Percentiles rank a stretch among this genome's conserved stretches.
These are phyloP conservation scores for Gymnosoma rotundatum DNA, from an alignment of 2,888 invertebrate genomes.

Conservation along the genomic window DNA sequence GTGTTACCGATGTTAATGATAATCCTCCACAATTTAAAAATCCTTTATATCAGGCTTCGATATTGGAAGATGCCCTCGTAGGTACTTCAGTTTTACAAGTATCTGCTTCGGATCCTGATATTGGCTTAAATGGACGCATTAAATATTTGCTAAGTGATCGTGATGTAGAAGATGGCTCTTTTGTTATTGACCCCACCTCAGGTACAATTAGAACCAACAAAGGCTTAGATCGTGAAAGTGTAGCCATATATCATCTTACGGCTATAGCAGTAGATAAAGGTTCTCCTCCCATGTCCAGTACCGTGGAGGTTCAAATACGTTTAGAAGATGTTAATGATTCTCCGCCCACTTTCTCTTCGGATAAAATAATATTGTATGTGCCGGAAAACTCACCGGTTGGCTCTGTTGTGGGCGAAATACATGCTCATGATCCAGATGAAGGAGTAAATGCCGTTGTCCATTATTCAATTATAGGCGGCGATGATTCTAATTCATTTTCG, in stretches of 20 bases:
- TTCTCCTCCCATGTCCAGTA: constrained; percentile 88
- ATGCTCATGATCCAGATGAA: constrained; percentile 95
- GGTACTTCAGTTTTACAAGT: constrained; percentile 90
- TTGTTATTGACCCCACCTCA: constrained; percentile 95
- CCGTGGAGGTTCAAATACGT: constrained; percentile 89
- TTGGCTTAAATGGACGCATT: constrained; percentile 93
- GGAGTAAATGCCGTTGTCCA: constrained; percentile 95
- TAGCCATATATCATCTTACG: constrained; percentile 91
- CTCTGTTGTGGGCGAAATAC: constrained; percentile 94
- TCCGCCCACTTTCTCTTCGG: constrained; percentile 93
- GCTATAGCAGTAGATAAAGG: constrained; percentile 96
- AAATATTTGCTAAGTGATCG: constrained; percentile 89
- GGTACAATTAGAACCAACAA: constrained; percentile 96
- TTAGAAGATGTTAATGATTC: constrained; percentile 95
- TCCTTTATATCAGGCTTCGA: constrained; percentile 90
- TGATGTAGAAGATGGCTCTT: constrained; percentile 92
- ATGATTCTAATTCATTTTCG: constrained; percentile 93
- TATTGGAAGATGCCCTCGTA: constrained; percentile 93
- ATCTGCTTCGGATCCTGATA: constrained; percentile 92
- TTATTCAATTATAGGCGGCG: constrained; percentile 96
- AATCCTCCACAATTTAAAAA: constrained; percentile 94
- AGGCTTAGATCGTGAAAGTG: constrained; percentile 94
- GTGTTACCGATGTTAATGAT: constrained; percentile 97
- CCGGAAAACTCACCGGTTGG: constrained; percentile 98
- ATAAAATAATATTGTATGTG: constrained; percentile 93